Base-by-base conservation (phyloP, 2,113 vertebrate genomes). In the Ardeotis arabs region DNA sequence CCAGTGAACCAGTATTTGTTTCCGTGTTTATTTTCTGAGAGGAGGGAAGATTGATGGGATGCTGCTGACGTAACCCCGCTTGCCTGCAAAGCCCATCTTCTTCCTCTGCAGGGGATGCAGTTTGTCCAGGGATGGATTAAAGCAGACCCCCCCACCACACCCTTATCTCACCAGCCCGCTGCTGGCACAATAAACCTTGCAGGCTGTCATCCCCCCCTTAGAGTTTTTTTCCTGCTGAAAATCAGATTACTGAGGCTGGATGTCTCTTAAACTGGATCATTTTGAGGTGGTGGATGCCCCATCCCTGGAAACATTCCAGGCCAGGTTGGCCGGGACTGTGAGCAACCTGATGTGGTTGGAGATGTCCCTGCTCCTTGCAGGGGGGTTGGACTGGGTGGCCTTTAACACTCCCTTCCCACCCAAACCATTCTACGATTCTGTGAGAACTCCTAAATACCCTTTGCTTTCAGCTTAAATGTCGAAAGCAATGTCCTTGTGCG, bases 81-180 rank as follows among this genome's bases (percentile, higher is more conserved):
- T 53, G 63, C 47, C 50, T 37, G 18, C 72, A 39, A 29, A 47
- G 33, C 18, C 70, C 66, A 5, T 37, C 33, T 79, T 49, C 31
- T 2, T 52, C 50, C 85, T 62, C 20, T 0, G 0, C 7, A 7
- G 0, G 13, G n/a, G 17, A n/a, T n/a, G n/a, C 15, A 5, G 6
- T 14, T 52, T 35, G 19, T 33, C 12, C 58, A 19, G 41, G 21
- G 24, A 10, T 21, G 33, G 21, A 10, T 18, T 4, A 22, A 49
- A 58, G 29, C 59, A 68, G 45, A 33, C 0, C 33, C 39, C 12
- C 39, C 5, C 39, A 5, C 3, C 3, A 5, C 22, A 28, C 20
- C 52, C 24, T 29, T 28, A 39, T 9, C 31, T 68, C 49, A 10
- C 11, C 31, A 83, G 45, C 52, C 45, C 2, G 1, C 70, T 23